Percentiles rank a stretch among this genome's conserved stretches.
These are phyloP conservation scores for Cheilosia vulpina DNA, from an alignment of 2,888 invertebrate species.

Conservation along the genomic window DNA sequence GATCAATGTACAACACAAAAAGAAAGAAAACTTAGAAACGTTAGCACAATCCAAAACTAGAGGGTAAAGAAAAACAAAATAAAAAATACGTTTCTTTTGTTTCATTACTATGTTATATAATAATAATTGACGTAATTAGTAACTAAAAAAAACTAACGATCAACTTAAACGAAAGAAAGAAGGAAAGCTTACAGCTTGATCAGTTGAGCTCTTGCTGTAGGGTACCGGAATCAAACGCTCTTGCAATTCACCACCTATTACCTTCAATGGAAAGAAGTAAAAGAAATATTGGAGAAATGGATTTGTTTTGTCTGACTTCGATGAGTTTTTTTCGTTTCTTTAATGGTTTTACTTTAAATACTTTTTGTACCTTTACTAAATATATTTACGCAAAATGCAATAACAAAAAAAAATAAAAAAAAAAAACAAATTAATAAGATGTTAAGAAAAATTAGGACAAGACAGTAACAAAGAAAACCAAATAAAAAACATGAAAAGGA, in stretches of 20 bases:
- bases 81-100: slow-evolving; percentile 6
- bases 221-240: slow-evolving; percentile 99
- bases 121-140: slow-evolving; percentile 53
- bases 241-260: slow-evolving; percentile 99
- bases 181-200: slow-evolving; percentile 98
- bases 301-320: slow-evolving; percentile 71
- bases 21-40: slow-evolving; percentile 40
- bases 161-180: slow-evolving; percentile 77
- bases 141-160: slow-evolving; percentile 70
- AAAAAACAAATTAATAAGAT: slow-evolving; percentile 54
- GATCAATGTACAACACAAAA: slow-evolving; percentile 53
- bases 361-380: slow-evolving; percentile 66
- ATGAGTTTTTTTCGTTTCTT: slow-evolving; percentile 71
- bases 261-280: slow-evolving; percentile 94
- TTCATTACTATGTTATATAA: slow-evolving; percentile 49
- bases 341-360: slow-evolving; percentile 60
- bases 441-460: slow-evolving; percentile 24
- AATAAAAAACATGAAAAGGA: slow-evolving; percentile 5
- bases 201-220: slow-evolving; percentile 99
- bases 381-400: slow-evolving; percentile 61
- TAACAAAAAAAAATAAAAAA: slow-evolving; percentile 58
- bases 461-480: slow-evolving; percentile 28
- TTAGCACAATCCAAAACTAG: slow-evolving; percentile 53
- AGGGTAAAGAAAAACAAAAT: slow-evolving; percentile 31
- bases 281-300: slow-evolving; percentile 81